Base-by-base conservation (phyloP, 2,113 vertebrate species). In the Rhipidura dahli region DNA sequence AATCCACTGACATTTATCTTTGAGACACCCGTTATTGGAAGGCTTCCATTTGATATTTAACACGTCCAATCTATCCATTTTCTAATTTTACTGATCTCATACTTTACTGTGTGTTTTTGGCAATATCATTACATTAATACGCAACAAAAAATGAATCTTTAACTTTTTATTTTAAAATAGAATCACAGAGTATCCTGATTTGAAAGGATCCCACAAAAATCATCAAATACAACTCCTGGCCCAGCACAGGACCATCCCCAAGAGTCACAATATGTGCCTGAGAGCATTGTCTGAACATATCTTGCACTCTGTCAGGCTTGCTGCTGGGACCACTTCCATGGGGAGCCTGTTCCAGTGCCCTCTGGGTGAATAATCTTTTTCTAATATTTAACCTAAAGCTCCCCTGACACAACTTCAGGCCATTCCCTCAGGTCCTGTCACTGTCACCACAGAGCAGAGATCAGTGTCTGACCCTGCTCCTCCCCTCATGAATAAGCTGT, bases 401-500 rank as follows among this genome's bases (percentile, higher is more conserved):
- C 27, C 8, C 7, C 44, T 65, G 51, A 73, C 13, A 65, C 27
- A 73, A 30, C 27, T 73, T 37, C 44, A 44, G 37, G 8, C 12
- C 30, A 14, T 45, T 82, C 28, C 33, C 19, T 51, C 11, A 2
- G 6, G 33, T n/a, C 13, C 33, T 39, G 19, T 44, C 51, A 50
- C 15, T 37, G 5, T 44, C 50, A n/a, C 33, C 33, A 33, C 27
- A 73, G 22, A 65, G 56, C 2, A 71, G 35, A 64, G 37, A 66
- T 51, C 27, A 66, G 33, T 20, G 27, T 1, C 53, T 73, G 24
- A 24, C 15, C 4, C 33, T 87, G 30, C 13, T 47, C 40, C 17
- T 30, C 8, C 16, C 14, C 13, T 60, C 33, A n/a, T 0, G 3
- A 50, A 5, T 15, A 45, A 59, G 16, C 1, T 68, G 53, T 4